These are phyloP conservation scores for Scaptomyza caliginosa DNA, from an alignment of 2,888 invertebrate species.

Conservation along the genomic window DNA sequence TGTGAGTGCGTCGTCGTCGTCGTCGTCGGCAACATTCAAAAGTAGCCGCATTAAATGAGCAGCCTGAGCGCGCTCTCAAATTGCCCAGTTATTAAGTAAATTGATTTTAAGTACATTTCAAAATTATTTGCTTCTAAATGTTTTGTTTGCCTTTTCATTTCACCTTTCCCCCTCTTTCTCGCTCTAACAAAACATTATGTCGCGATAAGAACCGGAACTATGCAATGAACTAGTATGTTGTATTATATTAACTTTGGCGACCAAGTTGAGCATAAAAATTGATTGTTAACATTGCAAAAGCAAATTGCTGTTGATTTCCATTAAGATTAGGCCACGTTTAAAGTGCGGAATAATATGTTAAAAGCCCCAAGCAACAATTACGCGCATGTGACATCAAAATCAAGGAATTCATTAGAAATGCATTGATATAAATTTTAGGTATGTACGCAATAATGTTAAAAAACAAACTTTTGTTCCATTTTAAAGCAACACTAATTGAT, in stretches of 20 bases:
- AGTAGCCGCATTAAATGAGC: conserved; percentile 73
- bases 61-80: conserved; percentile 79
- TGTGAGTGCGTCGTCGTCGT: conserved; percentile 57
- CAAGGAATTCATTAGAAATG: conserved; percentile 3
- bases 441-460: too few species aligned
- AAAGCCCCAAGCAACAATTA: conserved; percentile 12
- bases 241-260: conserved; percentile 16
- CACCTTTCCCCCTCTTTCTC: background rate
- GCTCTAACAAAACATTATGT: conserved; percentile 25
- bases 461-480: too few species aligned
- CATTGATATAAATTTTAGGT: background rate
- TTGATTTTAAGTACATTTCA: conserved; percentile 84
- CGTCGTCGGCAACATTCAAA: conserved; percentile 57
- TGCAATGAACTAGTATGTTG: background rate
- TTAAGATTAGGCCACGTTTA: conserved; percentile 48
- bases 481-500: background rate
- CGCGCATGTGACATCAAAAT: conserved; percentile 6
- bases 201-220: conserved; percentile 43
- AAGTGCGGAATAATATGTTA: conserved; percentile 38
- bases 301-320: conserved; percentile 65
- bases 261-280: conserved; percentile 48
- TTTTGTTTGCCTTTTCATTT: conserved; percentile 63
- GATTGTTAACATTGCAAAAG: conserved; percentile 65
- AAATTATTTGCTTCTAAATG: conserved; percentile 80
- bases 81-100: conserved; percentile 84